Conservation (phyloP, 2,797 vertebrate genomes). For the Parauchenoglanis punctatus region DNA sequence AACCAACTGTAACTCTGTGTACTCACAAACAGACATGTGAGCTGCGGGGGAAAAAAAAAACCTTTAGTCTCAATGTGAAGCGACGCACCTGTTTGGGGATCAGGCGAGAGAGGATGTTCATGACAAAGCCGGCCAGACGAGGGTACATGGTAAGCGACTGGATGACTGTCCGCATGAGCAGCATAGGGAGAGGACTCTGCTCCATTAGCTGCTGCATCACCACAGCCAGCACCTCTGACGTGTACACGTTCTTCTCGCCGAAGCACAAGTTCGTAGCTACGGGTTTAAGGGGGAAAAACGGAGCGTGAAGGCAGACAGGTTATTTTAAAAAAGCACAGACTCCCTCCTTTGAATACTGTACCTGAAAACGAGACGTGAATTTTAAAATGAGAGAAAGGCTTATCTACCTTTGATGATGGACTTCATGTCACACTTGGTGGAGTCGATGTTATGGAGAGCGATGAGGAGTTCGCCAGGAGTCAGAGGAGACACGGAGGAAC, state of each 20-base stretch:
- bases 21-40: background rate
- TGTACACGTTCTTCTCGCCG: conserved; percentile 91
- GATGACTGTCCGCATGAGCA: conserved; percentile 96
- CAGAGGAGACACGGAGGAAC: conserved; percentile 87
- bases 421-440: conserved; percentile 94
- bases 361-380: no score
- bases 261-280: conserved; percentile 96
- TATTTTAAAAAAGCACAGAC: background rate
- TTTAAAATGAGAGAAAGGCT: background rate
- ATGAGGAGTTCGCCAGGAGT: conserved; percentile 92
- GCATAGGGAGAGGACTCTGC: conserved; percentile 90
- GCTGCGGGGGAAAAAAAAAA: no score
- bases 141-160: conserved; percentile 97
- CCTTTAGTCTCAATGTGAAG: background rate
- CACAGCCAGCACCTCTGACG: conserved; percentile 92
- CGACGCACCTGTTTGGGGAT: conserved; percentile 90
- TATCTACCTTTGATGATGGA: conserved; percentile 92
- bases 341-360: background rate
- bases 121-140: conserved; percentile 89
- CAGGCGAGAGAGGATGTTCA: conserved; percentile 93
- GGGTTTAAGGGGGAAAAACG: background rate
- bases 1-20: no score
- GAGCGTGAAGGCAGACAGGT: no score
- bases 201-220: conserved; percentile 99
- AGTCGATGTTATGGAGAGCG: conserved; percentile 92